These are phyloP conservation scores for Pseudochirops cupreus DNA, from an alignment of 2,797 vertebrate genomes.

Conservation along the genomic window DNA sequence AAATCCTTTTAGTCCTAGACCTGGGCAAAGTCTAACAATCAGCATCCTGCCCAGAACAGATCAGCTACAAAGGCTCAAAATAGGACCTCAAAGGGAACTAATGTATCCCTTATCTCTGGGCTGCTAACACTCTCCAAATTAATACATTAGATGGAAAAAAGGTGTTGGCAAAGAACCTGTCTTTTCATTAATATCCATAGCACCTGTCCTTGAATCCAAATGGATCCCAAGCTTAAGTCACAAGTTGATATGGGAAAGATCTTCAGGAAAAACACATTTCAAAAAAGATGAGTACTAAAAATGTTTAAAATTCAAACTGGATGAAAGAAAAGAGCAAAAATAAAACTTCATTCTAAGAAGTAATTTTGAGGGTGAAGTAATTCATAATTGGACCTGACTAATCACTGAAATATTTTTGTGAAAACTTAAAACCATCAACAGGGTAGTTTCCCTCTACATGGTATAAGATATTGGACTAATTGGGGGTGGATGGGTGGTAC, in stretches of 20 bases:
- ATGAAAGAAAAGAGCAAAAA: constrained; percentile 24
- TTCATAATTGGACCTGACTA: neutral
- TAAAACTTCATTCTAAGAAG: constrained; percentile 19
- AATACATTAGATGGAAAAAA: neutral
- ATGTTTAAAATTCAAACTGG: constrained; percentile 27
- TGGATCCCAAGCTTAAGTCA: neutral
- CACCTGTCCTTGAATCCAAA: neutral
- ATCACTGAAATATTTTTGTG: neutral
- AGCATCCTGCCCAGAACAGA: neutral
- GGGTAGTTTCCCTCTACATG: neutral
- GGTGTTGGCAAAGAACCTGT: neutral
- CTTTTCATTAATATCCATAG: constrained; percentile 3
- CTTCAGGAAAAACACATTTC: neutral
- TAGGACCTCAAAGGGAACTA: neutral
- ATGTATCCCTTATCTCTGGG: neutral
- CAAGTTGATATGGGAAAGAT: constrained; percentile 8
- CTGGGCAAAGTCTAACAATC: constrained; percentile 11
- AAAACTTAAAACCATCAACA: neutral
- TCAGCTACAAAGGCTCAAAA: neutral
- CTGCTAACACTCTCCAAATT: neutral
- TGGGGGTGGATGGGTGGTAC: no score
- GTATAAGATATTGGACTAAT: neutral
- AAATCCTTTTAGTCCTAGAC: neutral
- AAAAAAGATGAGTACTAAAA: neutral
- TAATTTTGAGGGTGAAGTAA: constrained; percentile 45